Conservation (phyloP, 2,888 invertebrate genomes). For the Cosmia pyralina region DNA sequence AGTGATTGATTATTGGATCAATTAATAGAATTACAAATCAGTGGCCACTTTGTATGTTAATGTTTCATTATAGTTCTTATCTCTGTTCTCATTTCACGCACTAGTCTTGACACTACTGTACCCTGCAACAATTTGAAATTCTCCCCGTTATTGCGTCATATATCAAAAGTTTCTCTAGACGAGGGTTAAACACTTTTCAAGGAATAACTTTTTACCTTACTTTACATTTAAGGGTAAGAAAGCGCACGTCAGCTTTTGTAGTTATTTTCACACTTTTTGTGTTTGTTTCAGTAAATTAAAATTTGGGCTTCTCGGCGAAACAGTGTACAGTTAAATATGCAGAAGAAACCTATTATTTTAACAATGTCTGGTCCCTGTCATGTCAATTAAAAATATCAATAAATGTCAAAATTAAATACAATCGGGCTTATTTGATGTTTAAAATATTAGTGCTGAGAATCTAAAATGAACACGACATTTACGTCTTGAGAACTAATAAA, state of each 20-base stretch:
- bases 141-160: conserved; percentile 53
- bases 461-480: too few species aligned
- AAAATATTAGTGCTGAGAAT: too few species aligned
- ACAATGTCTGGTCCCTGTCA: neutral
- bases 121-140: conserved; percentile 53
- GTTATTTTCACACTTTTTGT: conserved; percentile 30
- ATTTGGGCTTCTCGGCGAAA: neutral
- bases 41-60: neutral
- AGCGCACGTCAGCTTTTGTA: conserved; percentile 36
- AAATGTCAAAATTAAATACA: too few species aligned
- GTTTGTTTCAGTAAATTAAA: conserved; percentile 36
- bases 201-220: conserved; percentile 59
- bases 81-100: conserved; percentile 1
- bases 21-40: neutral
- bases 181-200: conserved; percentile 59
- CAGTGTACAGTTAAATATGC: neutral
- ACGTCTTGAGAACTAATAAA: too few species aligned
- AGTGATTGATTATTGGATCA: too few species aligned
- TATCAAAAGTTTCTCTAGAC: conserved; percentile 57
- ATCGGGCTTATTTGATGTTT: too few species aligned
- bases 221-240: conserved; percentile 58
- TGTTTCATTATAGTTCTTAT: neutral
- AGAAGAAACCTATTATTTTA: neutral
- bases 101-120: conserved; percentile 36
- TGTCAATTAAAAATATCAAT: neutral